Conservation (phyloP, 2,888 invertebrate species). For the Cheiracanthium punctorium region DNA sequence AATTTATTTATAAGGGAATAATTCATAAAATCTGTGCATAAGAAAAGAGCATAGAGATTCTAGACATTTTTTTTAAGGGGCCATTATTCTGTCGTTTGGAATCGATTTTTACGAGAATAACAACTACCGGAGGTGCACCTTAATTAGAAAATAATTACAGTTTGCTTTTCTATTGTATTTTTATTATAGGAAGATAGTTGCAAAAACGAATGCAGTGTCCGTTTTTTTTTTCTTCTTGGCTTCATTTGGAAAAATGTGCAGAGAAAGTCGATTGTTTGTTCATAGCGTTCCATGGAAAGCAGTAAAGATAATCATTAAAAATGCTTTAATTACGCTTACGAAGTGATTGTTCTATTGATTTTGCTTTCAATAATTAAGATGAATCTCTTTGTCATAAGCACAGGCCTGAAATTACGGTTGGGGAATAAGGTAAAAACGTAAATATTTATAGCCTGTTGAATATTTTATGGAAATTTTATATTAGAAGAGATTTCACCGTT, state of each 20-base stretch:
- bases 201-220: background rate
- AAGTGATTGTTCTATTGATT: background rate
- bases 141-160: conserved; percentile 17
- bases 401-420: no score
- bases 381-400: no score
- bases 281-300: background rate
- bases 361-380: background rate
- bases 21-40: background rate
- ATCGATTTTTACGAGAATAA: background rate
- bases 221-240: background rate
- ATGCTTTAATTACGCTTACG: background rate
- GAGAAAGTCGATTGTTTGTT: background rate
- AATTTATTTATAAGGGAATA: background rate
- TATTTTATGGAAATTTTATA: no score
- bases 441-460: no score
- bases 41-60: background rate
- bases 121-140: background rate
- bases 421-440: no score
- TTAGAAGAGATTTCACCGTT: no score
- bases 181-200: background rate
- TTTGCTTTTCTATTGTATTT: background rate
- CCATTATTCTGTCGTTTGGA: background rate
- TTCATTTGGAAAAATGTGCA: background rate
- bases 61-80: no score
- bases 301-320: background rate